Evolutionary conservation across 2,113 vertebrate genomes (phyloP), one percentile per base, ranked within the genome.

Genomic region (Myanophis thanlyinensis): DNA sequence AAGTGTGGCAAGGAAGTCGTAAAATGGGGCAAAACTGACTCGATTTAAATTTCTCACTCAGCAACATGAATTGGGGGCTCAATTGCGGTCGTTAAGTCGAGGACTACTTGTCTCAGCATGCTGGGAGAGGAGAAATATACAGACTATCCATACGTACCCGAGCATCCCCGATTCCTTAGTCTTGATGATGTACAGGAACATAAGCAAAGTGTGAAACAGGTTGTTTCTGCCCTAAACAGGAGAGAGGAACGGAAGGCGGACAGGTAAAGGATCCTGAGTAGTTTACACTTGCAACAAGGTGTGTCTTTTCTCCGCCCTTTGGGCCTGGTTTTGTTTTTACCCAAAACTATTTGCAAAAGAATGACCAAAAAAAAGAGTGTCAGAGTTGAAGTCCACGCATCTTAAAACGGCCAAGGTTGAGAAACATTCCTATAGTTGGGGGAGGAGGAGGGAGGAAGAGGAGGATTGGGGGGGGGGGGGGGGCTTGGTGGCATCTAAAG

Each of bases 111-210:
- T 8, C 2, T 56, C 25, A 56, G 22, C 6, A n/a, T 23, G 22
- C 15, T 6, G 22, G 23, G 54, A 27, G 23, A 56, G 54, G 23
- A 56, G 54, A 10, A 56, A 25, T 27, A 10, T 56, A 11, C 3
- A 1, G 56, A 30, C 0, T 0, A 0, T 0, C 0, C 62, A 30
- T 46, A 98, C 99, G 96, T 97, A 99, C 99, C 99, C 99, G 59
- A 99, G 93, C 99, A 99, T 99, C 80, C 99, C 99, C 0, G 99
- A 99, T 93, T 99, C 99, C 96, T 99, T 99, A 0, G 98, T 98
- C 96, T 99, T 99, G 90, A 99, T 99, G 95, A 99, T 98, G 59
- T 98, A 99, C 59, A 99, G 98, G 91, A 99, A 99, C 99, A 99
- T 99, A 12, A 99, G 98, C 95, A 99, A 95, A 0, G 99, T 99